Evolutionary conservation across 30 jellyfish, hydroid and myxozoan genomes (phyloP).

Genomic region (Hydractinia echinata): DNA sequence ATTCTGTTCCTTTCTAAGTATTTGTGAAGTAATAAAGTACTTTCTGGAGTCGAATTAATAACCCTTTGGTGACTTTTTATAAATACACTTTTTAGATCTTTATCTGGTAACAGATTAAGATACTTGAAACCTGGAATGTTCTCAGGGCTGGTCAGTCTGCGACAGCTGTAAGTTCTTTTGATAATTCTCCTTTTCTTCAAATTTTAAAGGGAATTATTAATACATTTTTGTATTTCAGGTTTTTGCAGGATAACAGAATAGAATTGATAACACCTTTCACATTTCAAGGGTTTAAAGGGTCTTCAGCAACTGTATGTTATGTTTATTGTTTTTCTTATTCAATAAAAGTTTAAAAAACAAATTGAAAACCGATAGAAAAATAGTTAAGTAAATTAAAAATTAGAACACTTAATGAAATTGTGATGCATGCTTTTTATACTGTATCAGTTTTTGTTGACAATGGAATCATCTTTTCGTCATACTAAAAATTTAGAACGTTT

Average conservation of each 20-base stretch:
- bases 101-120: constrained; percentile 31
- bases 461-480: no score
- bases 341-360: not conserved
- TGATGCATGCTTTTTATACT: no score
- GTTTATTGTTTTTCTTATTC: not conserved
- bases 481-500: no score
- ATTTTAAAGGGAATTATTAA: not conserved
- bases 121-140: constrained; percentile 36
- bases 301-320: constrained; percentile 58
- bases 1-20: not conserved
- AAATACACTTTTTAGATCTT: constrained; percentile 17
- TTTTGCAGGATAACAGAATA: constrained; percentile 51
- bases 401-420: no score
- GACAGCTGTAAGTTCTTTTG: constrained; percentile 27
- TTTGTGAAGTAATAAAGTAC: not conserved
- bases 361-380: no score
- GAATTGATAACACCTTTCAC: constrained; percentile 40
- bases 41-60: not conserved
- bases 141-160: constrained; percentile 26
- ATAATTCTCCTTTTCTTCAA: not conserved
- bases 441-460: no score
- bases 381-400: no score
- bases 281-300: constrained; percentile 45
- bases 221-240: constrained; percentile 22
- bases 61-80: not conserved